These are phyloP conservation scores for Acrocephalus scirpaceus DNA, from an alignment of 2,797 vertebrate species.

Conservation along the genomic window DNA sequence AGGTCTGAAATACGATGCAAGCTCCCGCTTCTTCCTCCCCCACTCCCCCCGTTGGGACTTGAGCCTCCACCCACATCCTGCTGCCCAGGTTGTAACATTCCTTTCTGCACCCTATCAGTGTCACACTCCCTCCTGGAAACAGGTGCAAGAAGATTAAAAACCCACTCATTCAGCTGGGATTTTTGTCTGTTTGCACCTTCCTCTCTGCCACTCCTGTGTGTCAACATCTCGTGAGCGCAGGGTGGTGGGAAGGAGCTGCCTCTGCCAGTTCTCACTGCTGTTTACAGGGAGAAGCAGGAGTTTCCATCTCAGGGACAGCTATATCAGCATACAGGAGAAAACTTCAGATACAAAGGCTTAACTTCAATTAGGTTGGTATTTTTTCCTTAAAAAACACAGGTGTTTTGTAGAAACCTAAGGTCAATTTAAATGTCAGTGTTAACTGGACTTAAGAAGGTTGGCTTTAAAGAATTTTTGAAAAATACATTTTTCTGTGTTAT, in stretches of 20 bases:
- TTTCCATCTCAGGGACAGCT: not conserved
- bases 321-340: not conserved
- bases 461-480: not conserved
- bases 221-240: constrained; percentile 17
- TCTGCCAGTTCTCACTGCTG: not conserved
- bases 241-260: not conserved
- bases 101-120: constrained; percentile 69
- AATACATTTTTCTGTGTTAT: not conserved
- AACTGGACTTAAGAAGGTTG: not conserved
- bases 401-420: not conserved
- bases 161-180: constrained; percentile 57
- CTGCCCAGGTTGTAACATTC: constrained; percentile 57
- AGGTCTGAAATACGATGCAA: not conserved
- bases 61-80: constrained; percentile 31
- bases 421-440: not conserved
- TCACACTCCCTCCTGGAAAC: constrained; percentile 62
- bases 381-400: not conserved
- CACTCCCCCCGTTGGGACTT: not conserved
- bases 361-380: not conserved
- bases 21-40: not conserved
- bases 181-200: constrained; percentile 62
- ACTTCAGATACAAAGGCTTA: not conserved
- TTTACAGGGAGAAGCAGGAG: not conserved
- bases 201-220: constrained; percentile 21
- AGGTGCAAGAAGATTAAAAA: constrained; percentile 69